Base-by-base conservation (phyloP, 1,140 invertebrate genomes). In the Wasmannia auropunctata region DNA sequence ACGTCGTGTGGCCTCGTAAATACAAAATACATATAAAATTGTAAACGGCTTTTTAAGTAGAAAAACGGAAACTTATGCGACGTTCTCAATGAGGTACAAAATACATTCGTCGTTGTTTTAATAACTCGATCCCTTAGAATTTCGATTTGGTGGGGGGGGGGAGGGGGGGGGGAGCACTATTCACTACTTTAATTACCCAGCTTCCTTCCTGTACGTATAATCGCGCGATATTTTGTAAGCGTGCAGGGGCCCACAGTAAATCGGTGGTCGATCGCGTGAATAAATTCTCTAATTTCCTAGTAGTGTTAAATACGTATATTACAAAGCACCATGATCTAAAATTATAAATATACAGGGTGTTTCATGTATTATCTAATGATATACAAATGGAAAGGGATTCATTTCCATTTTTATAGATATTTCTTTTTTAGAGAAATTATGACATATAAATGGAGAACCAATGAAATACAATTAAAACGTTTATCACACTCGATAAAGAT, bases 1-100 rank as follows among this genome's bases (percentile, higher is more conserved):
- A 46, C 62, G 54, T 22, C 14, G 62, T 86, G 54, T 86, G 54
- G 51, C 14, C 51, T 86, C 54, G 25, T 88, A 72, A 86, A 91
- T 92, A 91, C 56, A 91, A 92, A 92, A 91, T 92, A 90, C 90
- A 90, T 93, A 93, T 91, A 93, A 93, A 93, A 93, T 91, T 88
- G 87, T 90, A 88, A 90, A 91, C 74, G 60, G 80, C 62, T 70
- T 74, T 65, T 74, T 56, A 85, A 85, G 51, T 83, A 83, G 86
- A 89, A 86, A 92, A 89, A 89, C 87, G 69, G 70, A 91, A 90
- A 86, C 56, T 89, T 69, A 90, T 91, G 88, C 77, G 88, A 92
- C 88, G 87, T 54, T 89, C n/a, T 87, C 86, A 92, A 89, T 85
- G 85, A 91, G 90, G 88, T 93, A 93, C 89, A 92, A 92, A 92